These are phyloP conservation scores for Drosophila paramelanica DNA, from an alignment of 2,888 invertebrate species.

Conservation along the genomic window DNA sequence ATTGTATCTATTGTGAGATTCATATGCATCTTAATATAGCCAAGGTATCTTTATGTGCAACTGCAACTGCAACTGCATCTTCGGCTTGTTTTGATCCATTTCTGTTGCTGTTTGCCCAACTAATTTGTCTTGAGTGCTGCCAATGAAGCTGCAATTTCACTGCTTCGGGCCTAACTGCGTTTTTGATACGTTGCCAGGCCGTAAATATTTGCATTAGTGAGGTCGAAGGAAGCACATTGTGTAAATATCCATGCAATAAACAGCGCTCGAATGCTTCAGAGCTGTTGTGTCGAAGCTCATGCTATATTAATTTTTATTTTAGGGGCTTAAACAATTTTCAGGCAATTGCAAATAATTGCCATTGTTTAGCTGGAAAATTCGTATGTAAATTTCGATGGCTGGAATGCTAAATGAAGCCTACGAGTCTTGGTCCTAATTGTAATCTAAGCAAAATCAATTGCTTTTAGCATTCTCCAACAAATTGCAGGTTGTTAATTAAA, in stretches of 20 bases:
- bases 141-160: conserved; percentile 30
- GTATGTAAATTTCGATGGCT: conserved; percentile 8
- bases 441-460: conserved; percentile 11
- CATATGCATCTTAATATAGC: neutral
- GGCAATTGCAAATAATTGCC: conserved; percentile 9
- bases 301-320: conserved; percentile 6
- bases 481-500: neutral
- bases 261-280: neutral
- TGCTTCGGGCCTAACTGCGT: conserved; percentile 42
- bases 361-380: conserved; percentile 20
- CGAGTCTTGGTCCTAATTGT: conserved; percentile 24
- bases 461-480: conserved; percentile 2
- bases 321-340: conserved; percentile 1
- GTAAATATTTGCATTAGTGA: conserved; percentile 34
- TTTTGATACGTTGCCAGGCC: conserved; percentile 33
- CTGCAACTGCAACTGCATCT: neutral
- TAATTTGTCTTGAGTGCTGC: conserved; percentile 38
- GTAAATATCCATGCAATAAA: conserved; percentile 12
- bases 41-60: neutral
- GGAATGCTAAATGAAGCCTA: conserved; percentile 11
- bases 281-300: neutral
- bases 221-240: neutral
- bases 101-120: conserved; percentile 20
- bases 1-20: neutral
- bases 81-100: neutral